phyloP scores from a whole-genome alignment of 2,113 vertebrate species.

The Planiliza haematocheilus region DNA sequence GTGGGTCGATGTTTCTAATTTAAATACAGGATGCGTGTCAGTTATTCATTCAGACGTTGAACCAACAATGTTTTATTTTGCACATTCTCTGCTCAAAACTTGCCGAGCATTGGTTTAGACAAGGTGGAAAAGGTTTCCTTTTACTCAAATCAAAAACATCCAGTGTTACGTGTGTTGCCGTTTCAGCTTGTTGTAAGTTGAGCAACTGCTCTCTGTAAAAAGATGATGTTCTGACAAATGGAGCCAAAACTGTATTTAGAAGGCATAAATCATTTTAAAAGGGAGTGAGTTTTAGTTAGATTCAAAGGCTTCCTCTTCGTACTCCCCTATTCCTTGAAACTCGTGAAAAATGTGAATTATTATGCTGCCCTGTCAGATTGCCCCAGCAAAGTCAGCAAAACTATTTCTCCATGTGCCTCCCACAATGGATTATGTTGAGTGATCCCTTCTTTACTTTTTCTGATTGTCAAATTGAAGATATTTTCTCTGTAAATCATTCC shows the following conservation, averaged over 20 bases:
- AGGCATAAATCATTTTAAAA: constrained; percentile 65
- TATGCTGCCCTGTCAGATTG: constrained; percentile 47
- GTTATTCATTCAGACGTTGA: constrained; percentile 30
- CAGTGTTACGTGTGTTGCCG: constrained; percentile 24
- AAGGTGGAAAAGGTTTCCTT: constrained; percentile 17
- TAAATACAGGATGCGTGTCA: constrained; percentile 11
- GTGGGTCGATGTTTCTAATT: constrained; percentile 76
- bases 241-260: constrained; percentile 58
- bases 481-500: constrained; percentile 10
- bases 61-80: constrained; percentile 32
- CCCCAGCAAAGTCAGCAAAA: constrained; percentile 19
- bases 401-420: constrained; percentile 23
- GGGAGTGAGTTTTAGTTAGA: constrained; percentile 69
- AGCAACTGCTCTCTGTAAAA: constrained; percentile 38
- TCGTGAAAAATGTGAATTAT: constrained; percentile 65
- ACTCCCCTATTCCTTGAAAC: constrained; percentile 46
- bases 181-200: constrained; percentile 41
- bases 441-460: constrained; percentile 10
- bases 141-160: constrained; percentile 53
- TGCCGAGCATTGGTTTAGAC: constrained; percentile 26
- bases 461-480: neutral
- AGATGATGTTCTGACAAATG: constrained; percentile 32
- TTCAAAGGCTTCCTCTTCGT: constrained; percentile 46
- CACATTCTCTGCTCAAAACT: constrained; percentile 4
- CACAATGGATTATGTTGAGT: constrained; percentile 28